Conservation (phyloP, 2,113 vertebrate genomes). For the Eulacestoma nigropectus region DNA sequence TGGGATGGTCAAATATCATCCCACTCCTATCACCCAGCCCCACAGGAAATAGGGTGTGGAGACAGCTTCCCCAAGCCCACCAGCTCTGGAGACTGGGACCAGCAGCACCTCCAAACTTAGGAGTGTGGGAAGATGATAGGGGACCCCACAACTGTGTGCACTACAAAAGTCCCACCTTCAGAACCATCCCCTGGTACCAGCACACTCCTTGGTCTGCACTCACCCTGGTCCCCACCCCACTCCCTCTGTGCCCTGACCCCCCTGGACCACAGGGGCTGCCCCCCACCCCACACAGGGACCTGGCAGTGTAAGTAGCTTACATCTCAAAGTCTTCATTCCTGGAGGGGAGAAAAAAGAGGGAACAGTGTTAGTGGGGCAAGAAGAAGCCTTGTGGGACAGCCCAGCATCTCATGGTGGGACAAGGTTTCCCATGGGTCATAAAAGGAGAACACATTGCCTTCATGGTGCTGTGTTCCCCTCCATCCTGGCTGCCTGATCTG, state of each 20-base stretch:
- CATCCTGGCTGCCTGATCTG: background rate
- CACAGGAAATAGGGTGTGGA: background rate
- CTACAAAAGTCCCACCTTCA: background rate
- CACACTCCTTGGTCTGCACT: background rate
- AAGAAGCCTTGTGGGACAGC: background rate
- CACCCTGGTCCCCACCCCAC: background rate
- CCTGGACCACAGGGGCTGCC: background rate
- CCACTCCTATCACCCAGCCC: background rate
- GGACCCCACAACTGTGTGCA: background rate
- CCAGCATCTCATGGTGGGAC: background rate
- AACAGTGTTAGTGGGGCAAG: background rate
- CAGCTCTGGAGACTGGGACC: background rate
- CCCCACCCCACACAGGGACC: background rate
- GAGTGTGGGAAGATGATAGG: background rate
- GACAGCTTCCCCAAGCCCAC: background rate
- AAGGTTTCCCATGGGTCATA: background rate
- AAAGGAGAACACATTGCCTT: fast-evolving
- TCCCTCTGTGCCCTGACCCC: background rate
- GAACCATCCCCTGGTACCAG: background rate
- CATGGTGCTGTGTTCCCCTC: background rate
- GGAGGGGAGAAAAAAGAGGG: background rate
- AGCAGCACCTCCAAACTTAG: background rate
- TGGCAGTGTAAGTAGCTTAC: conserved; percentile 20
- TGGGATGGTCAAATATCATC: background rate
- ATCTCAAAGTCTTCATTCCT: conserved; percentile 49